phyloP scores from a whole-genome alignment of 2,113 vertebrate genomes.

The Amphilophus citrinellus region DNA sequence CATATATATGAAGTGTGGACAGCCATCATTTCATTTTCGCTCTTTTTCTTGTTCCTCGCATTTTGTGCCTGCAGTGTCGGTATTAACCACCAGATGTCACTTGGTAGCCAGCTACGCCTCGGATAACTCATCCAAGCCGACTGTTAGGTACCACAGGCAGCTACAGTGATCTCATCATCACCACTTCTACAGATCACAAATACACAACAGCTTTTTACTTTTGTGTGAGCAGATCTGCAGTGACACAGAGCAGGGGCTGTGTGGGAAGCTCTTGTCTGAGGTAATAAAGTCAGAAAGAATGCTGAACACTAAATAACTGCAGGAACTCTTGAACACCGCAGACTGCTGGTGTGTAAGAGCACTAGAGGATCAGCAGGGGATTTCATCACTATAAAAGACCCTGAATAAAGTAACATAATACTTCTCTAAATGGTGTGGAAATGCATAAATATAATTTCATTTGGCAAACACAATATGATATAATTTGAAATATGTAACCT shows the following conservation, averaged over 20 bases:
- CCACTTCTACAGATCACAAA: background rate
- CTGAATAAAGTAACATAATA: background rate
- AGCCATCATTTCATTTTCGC: no score
- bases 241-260: background rate
- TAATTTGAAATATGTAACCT: background rate
- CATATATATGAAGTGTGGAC: no score
- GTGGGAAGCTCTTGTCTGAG: conserved; percentile 5
- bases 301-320: conserved; percentile 7
- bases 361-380: conserved; percentile 8
- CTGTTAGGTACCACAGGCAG: background rate
- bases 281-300: background rate
- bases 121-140: background rate
- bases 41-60: background rate
- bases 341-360: background rate
- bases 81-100: conserved; percentile 58
- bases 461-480: background rate
- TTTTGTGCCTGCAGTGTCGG: background rate
- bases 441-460: conserved; percentile 4
- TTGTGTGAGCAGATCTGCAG: background rate
- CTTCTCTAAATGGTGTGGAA: background rate
- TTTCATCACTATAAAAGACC: conserved; percentile 4
- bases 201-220: background rate
- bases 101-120: conserved; percentile 23
- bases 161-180: background rate
- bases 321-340: conserved; percentile 2